Conservation (phyloP, 2,113 vertebrate species). For the Prietella phreatophila region DNA sequence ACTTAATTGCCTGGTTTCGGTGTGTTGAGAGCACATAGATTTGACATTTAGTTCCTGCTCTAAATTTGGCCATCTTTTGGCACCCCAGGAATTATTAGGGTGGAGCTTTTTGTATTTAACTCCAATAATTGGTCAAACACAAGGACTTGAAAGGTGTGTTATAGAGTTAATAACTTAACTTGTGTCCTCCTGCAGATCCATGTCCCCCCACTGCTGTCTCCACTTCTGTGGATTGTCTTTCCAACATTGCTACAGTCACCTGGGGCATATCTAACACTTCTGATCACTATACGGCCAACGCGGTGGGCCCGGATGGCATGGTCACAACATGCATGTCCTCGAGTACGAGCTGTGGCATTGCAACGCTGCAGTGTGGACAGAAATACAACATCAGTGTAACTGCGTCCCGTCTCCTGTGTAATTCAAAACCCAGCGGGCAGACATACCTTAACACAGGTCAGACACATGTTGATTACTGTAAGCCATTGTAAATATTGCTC, state of each 20-base stretch:
- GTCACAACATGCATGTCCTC: constrained; percentile 64
- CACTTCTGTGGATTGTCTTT: constrained; percentile 66
- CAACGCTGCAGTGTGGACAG: constrained; percentile 66
- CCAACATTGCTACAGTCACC: constrained; percentile 65
- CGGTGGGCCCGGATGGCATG: constrained; percentile 47
- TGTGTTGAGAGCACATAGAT: neutral
- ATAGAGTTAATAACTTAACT: neutral
- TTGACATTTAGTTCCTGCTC: neutral
- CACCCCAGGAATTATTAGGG: neutral
- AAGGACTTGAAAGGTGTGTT: neutral
- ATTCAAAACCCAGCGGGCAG: constrained; percentile 62
- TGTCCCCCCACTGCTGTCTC: constrained; percentile 61
- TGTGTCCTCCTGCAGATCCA: constrained; percentile 59
- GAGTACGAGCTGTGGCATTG: constrained; percentile 61
- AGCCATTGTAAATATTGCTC: neutral
- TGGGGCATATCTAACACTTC: constrained; percentile 63
- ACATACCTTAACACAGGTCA: constrained; percentile 67
- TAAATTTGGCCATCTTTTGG: neutral
- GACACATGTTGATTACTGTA: neutral
- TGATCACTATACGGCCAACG: constrained; percentile 62
- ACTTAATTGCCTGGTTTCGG: neutral
- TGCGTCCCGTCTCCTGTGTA: constrained; percentile 61
- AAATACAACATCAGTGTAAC: constrained; percentile 65
- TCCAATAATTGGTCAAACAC: neutral
- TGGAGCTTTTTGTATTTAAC: neutral